These are phyloP conservation scores for Mechanitis messenoides DNA, from an alignment of 2,888 invertebrate species.

Conservation along the genomic window DNA sequence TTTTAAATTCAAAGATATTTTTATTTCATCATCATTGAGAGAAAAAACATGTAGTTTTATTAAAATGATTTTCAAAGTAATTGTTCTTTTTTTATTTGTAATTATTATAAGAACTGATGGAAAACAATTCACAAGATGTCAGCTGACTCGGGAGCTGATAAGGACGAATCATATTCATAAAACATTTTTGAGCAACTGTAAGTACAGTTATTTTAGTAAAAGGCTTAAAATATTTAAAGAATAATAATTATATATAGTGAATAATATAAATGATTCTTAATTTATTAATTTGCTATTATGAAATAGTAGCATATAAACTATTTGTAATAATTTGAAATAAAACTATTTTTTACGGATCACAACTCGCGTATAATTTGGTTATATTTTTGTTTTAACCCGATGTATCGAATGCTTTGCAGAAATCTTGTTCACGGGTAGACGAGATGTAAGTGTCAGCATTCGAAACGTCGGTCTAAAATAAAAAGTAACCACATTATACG, in stretches of 20 bases:
- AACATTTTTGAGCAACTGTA: conserved; percentile 52
- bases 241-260: background rate
- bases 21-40: background rate
- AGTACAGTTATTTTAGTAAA: conserved; percentile 32
- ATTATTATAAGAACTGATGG: conserved; percentile 28
- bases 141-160: conserved; percentile 39
- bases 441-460: too few relatives aligned
- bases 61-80: conserved; percentile 21
- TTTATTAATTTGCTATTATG: too few relatives aligned
- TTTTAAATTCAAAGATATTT: conserved; percentile 6
- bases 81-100: conserved; percentile 17
- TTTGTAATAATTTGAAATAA: too few relatives aligned
- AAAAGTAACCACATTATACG: too few relatives aligned
- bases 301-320: too few relatives aligned
- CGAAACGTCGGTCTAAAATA: too few relatives aligned
- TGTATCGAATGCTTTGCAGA: too few relatives aligned
- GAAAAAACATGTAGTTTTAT: conserved; percentile 7
- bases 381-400: too few relatives aligned
- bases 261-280: too few relatives aligned
- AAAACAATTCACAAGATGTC: conserved; percentile 47
- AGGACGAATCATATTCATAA: conserved; percentile 40
- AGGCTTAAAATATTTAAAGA: background rate
- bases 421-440: too few relatives aligned
- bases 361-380: too few relatives aligned
- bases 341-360: too few relatives aligned